Percentiles rank a stretch among this genome's conserved stretches.
Evolutionary conservation across 1,140 invertebrate species (phyloP).

Genomic region (Lepidurus couesii): DNA sequence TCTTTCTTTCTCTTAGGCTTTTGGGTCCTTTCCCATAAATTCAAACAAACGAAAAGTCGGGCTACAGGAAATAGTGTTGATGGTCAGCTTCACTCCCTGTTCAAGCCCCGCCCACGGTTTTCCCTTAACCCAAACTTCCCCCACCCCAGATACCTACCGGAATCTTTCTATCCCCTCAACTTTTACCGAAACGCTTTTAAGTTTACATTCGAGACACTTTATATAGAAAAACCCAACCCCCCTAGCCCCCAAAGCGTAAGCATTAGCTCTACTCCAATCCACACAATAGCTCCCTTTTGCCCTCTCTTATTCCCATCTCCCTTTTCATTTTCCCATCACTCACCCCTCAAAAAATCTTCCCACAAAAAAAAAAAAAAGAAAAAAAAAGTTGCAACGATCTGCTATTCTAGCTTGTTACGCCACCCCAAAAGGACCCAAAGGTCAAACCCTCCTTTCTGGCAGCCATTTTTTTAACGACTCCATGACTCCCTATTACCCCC

Average conservation of each 20-base stretch:
- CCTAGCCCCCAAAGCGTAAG: not conserved
- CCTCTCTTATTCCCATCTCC: not conserved
- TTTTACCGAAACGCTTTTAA: not conserved
- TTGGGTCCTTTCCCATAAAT: not conserved
- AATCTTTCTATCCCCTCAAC: not conserved
- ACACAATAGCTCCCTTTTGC: not conserved
- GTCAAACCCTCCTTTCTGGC: not conserved
- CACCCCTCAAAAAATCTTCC: not conserved
- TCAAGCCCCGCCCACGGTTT: not conserved
- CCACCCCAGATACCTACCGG: not conserved
- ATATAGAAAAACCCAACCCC: not conserved
- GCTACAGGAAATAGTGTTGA: not conserved
- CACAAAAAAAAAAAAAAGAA: not conserved
- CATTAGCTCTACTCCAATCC: not conserved
- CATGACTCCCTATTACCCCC: no score
- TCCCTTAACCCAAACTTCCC: not conserved
- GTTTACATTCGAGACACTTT: not conserved
- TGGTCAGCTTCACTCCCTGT: not conserved
- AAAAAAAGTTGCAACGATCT: not conserved
- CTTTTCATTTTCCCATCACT: constrained; percentile 1
- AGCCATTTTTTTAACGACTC: not conserved
- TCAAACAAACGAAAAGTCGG: not conserved
- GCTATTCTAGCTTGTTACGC: not conserved
- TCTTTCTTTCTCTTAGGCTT: not conserved
- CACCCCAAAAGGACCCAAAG: not conserved